phyloP scores from a whole-genome alignment of 2,888 invertebrate genomes.

The Blastobasis lacticolella region DNA sequence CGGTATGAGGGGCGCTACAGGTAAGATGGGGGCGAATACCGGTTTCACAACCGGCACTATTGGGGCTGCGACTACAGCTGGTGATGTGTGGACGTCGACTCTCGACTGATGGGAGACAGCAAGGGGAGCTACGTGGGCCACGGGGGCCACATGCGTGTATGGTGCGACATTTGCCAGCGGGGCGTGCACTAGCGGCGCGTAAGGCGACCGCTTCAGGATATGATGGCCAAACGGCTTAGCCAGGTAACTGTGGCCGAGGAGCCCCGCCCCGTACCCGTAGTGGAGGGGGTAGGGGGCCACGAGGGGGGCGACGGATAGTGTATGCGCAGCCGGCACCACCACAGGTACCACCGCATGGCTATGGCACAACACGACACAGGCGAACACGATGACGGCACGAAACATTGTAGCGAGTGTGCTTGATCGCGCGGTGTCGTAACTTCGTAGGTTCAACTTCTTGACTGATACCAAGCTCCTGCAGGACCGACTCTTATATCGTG shows the following conservation, averaged over 20 bases:
- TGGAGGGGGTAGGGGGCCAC: conserved; percentile 28
- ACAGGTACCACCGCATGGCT: conserved; percentile 42
- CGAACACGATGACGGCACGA: conserved; percentile 30
- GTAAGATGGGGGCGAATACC: conserved; percentile 32
- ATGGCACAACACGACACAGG: conserved; percentile 34
- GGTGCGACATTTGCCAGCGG: conserved; percentile 32
- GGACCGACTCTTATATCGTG: conserved; percentile 46
- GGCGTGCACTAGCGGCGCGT: conserved; percentile 15
- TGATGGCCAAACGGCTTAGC: conserved; percentile 34
- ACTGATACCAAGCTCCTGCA: conserved; percentile 30
- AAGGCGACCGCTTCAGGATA: conserved; percentile 49
- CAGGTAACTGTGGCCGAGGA: conserved; percentile 19
- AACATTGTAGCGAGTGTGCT: conserved; percentile 29
- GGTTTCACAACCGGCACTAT: conserved; percentile 34
- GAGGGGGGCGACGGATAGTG: conserved; percentile 28
- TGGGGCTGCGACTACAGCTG: conserved; percentile 31
- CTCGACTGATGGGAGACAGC: conserved; percentile 73
- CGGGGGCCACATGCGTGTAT: conserved; percentile 23
- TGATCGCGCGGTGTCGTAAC: conserved; percentile 12
- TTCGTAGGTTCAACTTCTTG: conserved; percentile 16
- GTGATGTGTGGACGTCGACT: conserved; percentile 54
- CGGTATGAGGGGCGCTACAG: conserved; percentile 31
- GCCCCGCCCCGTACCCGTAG: conserved; percentile 20
- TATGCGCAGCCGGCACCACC: conserved; percentile 30
- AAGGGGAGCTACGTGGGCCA: conserved; percentile 41